A percentile compares a stretch with the other conserved stretches of the same genome.
Conservation (phyloP, 2,888 invertebrate species). For the Acleris laterana region DNA sequence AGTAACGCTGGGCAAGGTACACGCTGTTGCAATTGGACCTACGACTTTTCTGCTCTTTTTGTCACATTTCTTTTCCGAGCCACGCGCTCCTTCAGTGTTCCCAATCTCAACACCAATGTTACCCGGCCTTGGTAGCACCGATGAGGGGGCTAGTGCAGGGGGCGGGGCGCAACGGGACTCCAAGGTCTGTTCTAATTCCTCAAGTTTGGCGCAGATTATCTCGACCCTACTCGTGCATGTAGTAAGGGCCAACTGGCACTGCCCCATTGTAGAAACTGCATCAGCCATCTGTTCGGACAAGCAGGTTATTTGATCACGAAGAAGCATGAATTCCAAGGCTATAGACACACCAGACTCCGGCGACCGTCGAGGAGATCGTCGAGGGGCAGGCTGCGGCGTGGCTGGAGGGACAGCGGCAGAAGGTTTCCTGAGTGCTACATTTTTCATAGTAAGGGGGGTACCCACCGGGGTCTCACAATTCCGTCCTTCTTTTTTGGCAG, state of each 20-base stretch:
- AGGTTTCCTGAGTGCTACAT: conserved; percentile 2
- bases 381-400: background rate
- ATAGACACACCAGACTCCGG: background rate
- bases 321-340: background rate
- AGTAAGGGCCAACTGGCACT: background rate
- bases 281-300: background rate
- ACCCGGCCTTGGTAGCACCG: no score
- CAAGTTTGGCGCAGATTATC: background rate
- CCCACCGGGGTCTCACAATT: conserved; percentile 2
- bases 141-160: no score
- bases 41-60: no score
- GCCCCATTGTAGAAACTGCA: background rate
- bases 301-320: conserved; percentile 1
- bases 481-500: background rate
- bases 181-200: background rate
- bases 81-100: no score
- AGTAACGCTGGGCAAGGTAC: no score
- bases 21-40: no score
- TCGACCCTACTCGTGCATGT: background rate
- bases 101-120: no score
- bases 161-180: background rate
- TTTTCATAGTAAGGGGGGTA: background rate
- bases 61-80: no score
- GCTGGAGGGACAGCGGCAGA: background rate
- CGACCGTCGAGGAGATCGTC: background rate